Conservation (phyloP, 2,113 vertebrate genomes). For the Salvator merianae region DNA sequence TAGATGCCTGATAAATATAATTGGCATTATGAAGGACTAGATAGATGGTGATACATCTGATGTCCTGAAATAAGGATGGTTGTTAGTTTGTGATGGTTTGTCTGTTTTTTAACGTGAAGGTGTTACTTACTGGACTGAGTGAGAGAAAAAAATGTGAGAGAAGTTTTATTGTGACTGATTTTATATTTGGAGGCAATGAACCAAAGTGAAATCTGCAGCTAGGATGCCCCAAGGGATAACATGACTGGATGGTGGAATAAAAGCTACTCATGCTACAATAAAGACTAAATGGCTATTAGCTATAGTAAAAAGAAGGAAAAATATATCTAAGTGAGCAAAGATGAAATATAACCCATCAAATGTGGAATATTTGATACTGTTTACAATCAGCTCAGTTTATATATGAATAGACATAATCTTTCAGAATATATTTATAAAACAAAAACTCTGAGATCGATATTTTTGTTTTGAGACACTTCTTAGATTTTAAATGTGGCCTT, state of each 20-base stretch:
- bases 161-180: background rate
- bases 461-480: constrained; percentile 53
- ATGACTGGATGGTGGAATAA: background rate
- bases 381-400: constrained; percentile 32
- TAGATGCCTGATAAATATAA: background rate
- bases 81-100: too few species aligned
- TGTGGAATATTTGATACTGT: constrained; percentile 37
- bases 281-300: constrained; percentile 26
- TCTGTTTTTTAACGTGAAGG: too few species aligned
- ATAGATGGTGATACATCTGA: too few species aligned
- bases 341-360: constrained; percentile 24
- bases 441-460: constrained; percentile 28
- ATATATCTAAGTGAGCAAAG: constrained; percentile 11
- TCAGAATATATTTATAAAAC: constrained; percentile 30
- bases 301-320: background rate
- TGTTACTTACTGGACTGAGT: background rate
- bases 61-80: too few species aligned
- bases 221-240: background rate
- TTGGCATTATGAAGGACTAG: background rate
- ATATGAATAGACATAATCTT: background rate
- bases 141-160: background rate
- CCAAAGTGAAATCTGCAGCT: background rate
- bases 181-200: background rate
- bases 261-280: background rate
- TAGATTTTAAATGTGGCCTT: constrained; percentile 45